A percentile compares a stretch with the other conserved stretches of the same genome.
Conservation (phyloP, 1,140 invertebrate species). For the Drosophila tristis region DNA sequence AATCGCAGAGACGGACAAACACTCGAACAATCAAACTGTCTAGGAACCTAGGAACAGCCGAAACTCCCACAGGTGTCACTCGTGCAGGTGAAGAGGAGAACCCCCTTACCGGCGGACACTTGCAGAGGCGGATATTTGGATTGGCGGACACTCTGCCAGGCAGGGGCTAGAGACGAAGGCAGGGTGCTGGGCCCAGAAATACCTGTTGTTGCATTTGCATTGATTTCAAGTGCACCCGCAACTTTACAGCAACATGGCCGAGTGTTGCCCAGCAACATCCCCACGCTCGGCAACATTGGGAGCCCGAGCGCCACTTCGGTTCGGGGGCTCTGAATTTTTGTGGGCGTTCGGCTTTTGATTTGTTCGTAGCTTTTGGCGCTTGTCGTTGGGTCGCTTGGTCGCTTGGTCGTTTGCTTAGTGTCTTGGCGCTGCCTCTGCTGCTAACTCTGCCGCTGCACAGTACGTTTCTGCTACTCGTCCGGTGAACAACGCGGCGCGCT, state of each 20-base stretch:
- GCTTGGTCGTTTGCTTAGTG: constrained; percentile 9
- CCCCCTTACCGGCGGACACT: background rate
- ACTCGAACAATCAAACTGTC: too few species aligned
- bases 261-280: constrained; percentile 10
- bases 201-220: constrained; percentile 54
- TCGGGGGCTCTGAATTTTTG: background rate
- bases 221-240: constrained; percentile 1
- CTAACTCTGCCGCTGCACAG: constrained; percentile 36
- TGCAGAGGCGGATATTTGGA: too few species aligned
- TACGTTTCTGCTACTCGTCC: constrained; percentile 67
- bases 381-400: constrained; percentile 39
- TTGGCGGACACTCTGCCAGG: background rate
- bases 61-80: background rate
- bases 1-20: too few species aligned
- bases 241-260: background rate
- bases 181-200: constrained; percentile 14
- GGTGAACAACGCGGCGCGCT: constrained; percentile 64
- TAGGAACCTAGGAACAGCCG: too few species aligned
- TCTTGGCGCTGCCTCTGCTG: constrained; percentile 12
- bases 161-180: too few species aligned
- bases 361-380: background rate
- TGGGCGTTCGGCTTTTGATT: constrained; percentile 11
- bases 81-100: constrained; percentile 3
- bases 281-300: constrained; percentile 34
- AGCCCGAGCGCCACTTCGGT: background rate